These are phyloP conservation scores for Sarcophaga carnaria DNA, from an alignment of 2,888 invertebrate genomes.

Conservation along the genomic window DNA sequence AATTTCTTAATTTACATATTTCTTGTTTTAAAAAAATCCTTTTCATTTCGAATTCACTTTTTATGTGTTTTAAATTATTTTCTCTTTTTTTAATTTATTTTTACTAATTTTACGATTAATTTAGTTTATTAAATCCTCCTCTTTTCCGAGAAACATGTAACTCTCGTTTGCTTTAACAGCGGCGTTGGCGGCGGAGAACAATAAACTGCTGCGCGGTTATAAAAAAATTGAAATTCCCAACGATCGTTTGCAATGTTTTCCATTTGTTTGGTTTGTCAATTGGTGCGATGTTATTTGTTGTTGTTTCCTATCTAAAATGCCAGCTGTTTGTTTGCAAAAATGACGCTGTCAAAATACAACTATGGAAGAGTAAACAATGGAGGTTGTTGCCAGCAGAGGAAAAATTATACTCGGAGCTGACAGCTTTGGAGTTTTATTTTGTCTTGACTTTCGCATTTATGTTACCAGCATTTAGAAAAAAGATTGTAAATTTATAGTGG, in stretches of 20 bases:
- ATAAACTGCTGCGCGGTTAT: slow-evolving; percentile 63
- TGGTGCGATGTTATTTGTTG: slow-evolving; percentile 35
- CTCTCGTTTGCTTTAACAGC: slow-evolving; percentile 26
- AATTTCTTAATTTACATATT: too few relatives aligned
- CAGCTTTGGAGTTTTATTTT: too few relatives aligned
- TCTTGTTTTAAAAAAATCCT: neutral
- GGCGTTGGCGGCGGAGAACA: slow-evolving; percentile 66
- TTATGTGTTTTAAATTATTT: neutral
- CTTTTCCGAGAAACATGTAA: neutral
- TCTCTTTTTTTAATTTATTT: neutral
- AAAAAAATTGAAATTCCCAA: slow-evolving; percentile 70
- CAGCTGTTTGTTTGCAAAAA: slow-evolving; percentile 50
- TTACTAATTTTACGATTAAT: slow-evolving; percentile 14
- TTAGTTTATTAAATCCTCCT: neutral
- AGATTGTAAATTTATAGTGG: too few relatives aligned
- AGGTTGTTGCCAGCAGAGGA: neutral
- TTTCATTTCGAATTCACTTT: neutral
- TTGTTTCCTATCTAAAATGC: neutral
- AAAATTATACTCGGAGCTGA: neutral
- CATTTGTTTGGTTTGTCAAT: slow-evolving; percentile 32
- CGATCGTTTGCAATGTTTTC: slow-evolving; percentile 70
- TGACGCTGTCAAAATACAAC: slow-evolving; percentile 32
- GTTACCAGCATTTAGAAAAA: too few relatives aligned
- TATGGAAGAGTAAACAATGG: neutral
- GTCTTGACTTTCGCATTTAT: too few relatives aligned